phyloP scores from a whole-genome alignment of 2,797 vertebrate species.

The Spinibarbus caldwelli region DNA sequence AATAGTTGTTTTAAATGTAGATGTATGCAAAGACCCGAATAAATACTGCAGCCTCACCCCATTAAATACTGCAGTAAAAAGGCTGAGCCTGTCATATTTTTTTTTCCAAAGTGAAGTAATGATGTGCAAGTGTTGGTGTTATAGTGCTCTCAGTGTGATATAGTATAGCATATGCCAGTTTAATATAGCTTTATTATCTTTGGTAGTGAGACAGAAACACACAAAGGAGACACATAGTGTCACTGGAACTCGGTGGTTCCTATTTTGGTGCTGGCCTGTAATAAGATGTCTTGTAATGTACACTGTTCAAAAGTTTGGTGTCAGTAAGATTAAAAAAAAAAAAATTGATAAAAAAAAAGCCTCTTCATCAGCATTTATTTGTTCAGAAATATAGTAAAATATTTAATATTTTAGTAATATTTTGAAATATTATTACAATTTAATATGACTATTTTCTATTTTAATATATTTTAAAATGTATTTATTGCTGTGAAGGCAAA shows the following conservation, averaged over 20 bases:
- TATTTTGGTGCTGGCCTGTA: neutral
- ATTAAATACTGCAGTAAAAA: slow-evolving; percentile 9
- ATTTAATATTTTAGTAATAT: neutral
- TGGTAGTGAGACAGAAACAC: slow-evolving; percentile 2
- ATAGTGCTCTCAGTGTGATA: neutral
- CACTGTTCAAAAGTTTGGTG: neutral
- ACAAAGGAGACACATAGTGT: neutral
- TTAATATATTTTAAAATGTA: neutral
- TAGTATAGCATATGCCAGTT: slow-evolving; percentile 15
- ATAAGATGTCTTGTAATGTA: neutral
- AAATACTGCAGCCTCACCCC: neutral
- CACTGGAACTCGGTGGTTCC: neutral
- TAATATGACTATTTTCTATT: neutral
- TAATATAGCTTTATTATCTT: neutral
- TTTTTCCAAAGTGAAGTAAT: neutral
- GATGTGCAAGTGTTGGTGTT: slow-evolving; percentile 8
- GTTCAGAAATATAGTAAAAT: neutral
- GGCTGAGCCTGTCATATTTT: neutral
- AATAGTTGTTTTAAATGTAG: slow-evolving; percentile 31
- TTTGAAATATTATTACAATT: neutral
- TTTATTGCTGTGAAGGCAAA: neutral
- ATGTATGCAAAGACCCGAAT: slow-evolving; percentile 29
- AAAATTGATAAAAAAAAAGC: too few species aligned
- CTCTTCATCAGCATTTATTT: neutral
- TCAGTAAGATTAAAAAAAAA: neutral